phyloP scores from a whole-genome alignment of 2,113 vertebrate species.

The Elanus axillaris region DNA sequence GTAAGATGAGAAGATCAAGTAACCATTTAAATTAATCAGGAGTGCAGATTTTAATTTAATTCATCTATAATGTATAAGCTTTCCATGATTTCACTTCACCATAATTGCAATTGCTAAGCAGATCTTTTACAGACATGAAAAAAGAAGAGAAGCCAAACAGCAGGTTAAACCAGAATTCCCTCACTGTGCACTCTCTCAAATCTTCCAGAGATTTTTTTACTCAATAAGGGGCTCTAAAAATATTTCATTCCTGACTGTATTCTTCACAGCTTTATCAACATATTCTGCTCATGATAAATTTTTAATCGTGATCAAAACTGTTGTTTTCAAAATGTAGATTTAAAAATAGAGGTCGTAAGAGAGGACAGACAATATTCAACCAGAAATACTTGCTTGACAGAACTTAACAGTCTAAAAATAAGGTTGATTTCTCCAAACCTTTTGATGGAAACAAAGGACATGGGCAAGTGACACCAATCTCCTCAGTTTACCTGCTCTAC shows the following conservation, averaged over 20 bases:
- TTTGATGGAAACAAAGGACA: background rate
- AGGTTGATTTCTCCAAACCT: background rate
- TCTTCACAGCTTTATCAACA: background rate
- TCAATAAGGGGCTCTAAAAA: background rate
- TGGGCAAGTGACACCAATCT: background rate
- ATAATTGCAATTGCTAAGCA: background rate
- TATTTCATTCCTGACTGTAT: background rate
- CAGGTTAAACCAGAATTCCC: background rate
- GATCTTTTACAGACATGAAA: background rate
- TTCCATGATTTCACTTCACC: background rate
- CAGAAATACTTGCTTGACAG: background rate
- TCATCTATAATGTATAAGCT: background rate
- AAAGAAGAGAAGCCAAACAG: background rate
- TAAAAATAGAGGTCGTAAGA: background rate
- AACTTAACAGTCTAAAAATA: background rate
- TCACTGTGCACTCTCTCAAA: background rate
- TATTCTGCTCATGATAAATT: background rate
- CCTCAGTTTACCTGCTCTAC: background rate
- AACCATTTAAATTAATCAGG: background rate
- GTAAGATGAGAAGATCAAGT: background rate
- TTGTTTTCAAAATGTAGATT: background rate
- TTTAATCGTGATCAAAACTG: background rate
- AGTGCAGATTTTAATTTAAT: background rate
- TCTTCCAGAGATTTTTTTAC: background rate
- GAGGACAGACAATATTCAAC: background rate